These are phyloP conservation scores for Melanotaenia duboulayi DNA, from an alignment of 2,113 vertebrate genomes.

Conservation along the genomic window DNA sequence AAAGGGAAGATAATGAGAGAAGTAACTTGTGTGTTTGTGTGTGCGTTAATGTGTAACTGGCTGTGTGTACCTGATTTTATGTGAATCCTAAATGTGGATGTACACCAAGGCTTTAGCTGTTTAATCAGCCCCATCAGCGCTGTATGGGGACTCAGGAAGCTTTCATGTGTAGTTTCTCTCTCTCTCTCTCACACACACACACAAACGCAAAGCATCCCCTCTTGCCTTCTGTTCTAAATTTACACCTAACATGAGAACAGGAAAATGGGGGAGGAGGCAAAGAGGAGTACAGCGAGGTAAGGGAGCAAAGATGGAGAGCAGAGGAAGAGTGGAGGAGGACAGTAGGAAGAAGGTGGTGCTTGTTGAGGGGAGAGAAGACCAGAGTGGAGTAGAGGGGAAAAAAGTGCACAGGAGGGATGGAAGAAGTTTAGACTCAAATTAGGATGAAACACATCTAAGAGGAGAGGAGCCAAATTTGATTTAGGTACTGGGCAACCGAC, in stretches of 20 bases:
- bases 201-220: constrained; percentile 65
- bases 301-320: constrained; percentile 37
- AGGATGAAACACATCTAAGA: constrained; percentile 30
- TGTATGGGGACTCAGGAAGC: constrained; percentile 72
- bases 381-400: constrained; percentile 2
- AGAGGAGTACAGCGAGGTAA: constrained; percentile 51
- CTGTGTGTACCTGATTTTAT: constrained; percentile 44
- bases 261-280: constrained; percentile 62
- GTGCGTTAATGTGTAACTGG: constrained; percentile 2
- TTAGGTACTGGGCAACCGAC: constrained; percentile 47
- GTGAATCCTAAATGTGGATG: constrained; percentile 71
- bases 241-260: constrained; percentile 80
- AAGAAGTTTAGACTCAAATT: constrained; percentile 33
- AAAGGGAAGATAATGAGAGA: constrained; percentile 43
- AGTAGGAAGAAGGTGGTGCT: constrained; percentile 31
- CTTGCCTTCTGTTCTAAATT: constrained; percentile 81
- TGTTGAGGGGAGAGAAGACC: too few relatives aligned
- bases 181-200: constrained; percentile 26
- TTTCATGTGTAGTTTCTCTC: constrained; percentile 73
- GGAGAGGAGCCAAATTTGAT: constrained; percentile 62
- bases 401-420: constrained; percentile 18
- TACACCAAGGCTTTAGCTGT: constrained; percentile 77
- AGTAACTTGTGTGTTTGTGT: constrained; percentile 8
- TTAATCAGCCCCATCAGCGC: constrained; percentile 81
- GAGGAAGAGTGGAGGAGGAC: constrained; percentile 39